Evolutionary conservation across 1,140 invertebrate species (phyloP), one percentile per base, ranked within the genome.

Genomic region (Temnothorax longispinosus): DNA sequence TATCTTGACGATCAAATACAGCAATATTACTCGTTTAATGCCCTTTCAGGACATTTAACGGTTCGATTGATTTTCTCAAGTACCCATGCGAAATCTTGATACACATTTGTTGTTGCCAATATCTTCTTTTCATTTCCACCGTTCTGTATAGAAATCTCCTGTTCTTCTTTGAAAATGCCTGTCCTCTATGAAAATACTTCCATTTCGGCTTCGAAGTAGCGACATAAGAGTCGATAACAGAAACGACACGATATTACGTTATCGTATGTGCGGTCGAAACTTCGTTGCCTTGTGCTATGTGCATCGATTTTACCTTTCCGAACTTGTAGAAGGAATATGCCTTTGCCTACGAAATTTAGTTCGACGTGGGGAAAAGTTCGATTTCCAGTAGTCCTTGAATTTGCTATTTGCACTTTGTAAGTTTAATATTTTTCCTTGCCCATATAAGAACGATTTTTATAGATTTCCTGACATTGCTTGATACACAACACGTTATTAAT

Each of bases 71-170:
- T 60, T 47, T 44, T 77, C 60, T 77, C 32, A n/a, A 75, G 90
- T 92, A 91, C 89, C 89, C 92, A 90, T 88, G 89, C 92, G 86
- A 89, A 82, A 75, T 92, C 85, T 87, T 77, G 41, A 58, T 50
- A 62, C 32, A 85, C 44, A 86, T 88, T 65, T 90, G 84, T 80
- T 91, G 78, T 91, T 91, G 52, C 58, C 50, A 88, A 32, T 84
- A 87, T 87, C 58, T 76, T 65, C 54, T 77, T 72, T 85, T 41
- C 60, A 60, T 67, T 71, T 86, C 41, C 52, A 74, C 11, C 72
- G 38, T 85, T 80, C 58, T 89, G 72, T 60, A 69, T 54, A 58
- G 7, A 85, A 74, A 71, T 82, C 11, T 65, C 47, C 58, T 76
- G 10, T 21, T 60, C 41, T 56, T 69, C 54, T 86, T 86, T 71